phyloP scores from a whole-genome alignment of 2,888 invertebrate species.

The Mycogona germanica region DNA sequence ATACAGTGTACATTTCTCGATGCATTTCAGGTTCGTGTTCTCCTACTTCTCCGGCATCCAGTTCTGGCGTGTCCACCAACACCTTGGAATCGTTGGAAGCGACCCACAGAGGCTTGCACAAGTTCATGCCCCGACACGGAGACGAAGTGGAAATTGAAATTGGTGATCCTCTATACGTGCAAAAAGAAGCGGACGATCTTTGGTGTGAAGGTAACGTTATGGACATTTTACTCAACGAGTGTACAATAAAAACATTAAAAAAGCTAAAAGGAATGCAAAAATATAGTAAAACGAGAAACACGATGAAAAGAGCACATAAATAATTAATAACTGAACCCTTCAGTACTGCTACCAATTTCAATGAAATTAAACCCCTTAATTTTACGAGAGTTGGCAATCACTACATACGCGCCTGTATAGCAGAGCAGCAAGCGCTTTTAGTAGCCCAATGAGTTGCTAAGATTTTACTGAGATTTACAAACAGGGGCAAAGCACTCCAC shows the following conservation, averaged over 20 bases:
- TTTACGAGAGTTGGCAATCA: no score
- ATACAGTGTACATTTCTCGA: constrained; percentile 10
- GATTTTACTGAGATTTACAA: no score
- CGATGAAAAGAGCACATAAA: no score
- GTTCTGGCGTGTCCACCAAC: constrained; percentile 23
- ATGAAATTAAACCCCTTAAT: no score
- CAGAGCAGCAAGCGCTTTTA: no score
- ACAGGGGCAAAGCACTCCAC: no score
- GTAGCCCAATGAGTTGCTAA: no score
- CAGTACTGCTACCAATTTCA: no score
- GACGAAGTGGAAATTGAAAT: constrained; percentile 96
- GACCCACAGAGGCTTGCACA: constrained; percentile 89
- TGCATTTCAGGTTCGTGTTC: constrained; percentile 40
- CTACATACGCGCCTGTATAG: no score
- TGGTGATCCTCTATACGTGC: constrained; percentile 93
- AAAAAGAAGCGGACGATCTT: constrained; percentile 82
- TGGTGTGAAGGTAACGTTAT: constrained; percentile 16
- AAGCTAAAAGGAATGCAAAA: not conserved
- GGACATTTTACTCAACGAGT: no score
- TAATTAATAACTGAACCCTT: no score
- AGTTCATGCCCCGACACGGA: constrained; percentile 86
- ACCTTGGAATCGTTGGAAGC: constrained; percentile 71
- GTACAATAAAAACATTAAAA: not conserved
- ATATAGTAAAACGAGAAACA: no score
- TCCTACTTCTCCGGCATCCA: constrained; percentile 43